Base-by-base conservation (phyloP, 1,140 invertebrate species). In the Chionoecetes opilio region DNA sequence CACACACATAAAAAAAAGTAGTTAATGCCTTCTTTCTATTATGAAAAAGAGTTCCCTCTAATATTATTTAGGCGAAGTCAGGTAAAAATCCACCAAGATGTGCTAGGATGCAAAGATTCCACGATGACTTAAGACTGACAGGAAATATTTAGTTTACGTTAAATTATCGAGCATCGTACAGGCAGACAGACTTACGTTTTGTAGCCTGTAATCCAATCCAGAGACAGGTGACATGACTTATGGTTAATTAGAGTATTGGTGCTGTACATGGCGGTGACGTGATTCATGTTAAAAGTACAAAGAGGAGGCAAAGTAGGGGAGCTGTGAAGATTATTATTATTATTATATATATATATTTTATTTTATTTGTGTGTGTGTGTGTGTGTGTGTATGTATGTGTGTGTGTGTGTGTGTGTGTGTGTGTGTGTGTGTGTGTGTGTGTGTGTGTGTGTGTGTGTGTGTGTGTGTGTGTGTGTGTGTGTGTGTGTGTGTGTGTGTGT, bases 221-320 rank as follows among this genome's bases (percentile, higher is more conserved):
- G 37, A 35, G n/a, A 38, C 85, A 32, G 31, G 85, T 87, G 34
- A 87, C 85, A 87, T 35, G 85, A 38, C n/a, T 87, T 87, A 17
- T n/a, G 85, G 85, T 38, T 87, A 29, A 38, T 87, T 37, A 38
- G 32, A 31, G 85, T 35, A 87, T 0, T 26, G 85, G 29, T 75
- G 26, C 21, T 75, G 11, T 75, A 17, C 11, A 17, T 53, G 63
- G n/a, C 63, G 63, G 63, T 14, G 41, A 46, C 21, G 1, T n/a
- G 63, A 11, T 11, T n/a, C 63, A n/a, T 75, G 21, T 75, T 75
- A 75, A 1, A 17, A 75, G 8, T 8, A 26, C 21, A 0, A 75
- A 21, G n/a, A n/a, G n/a, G 21, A n/a, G 6, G n/a, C 63, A 75
- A 26, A 2, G n/a, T n/a, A n/a, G n/a, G n/a, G n/a, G n/a, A n/a